Base-by-base conservation (phyloP, 2,888 invertebrate species). In the Agonopterix subpropinquella region DNA sequence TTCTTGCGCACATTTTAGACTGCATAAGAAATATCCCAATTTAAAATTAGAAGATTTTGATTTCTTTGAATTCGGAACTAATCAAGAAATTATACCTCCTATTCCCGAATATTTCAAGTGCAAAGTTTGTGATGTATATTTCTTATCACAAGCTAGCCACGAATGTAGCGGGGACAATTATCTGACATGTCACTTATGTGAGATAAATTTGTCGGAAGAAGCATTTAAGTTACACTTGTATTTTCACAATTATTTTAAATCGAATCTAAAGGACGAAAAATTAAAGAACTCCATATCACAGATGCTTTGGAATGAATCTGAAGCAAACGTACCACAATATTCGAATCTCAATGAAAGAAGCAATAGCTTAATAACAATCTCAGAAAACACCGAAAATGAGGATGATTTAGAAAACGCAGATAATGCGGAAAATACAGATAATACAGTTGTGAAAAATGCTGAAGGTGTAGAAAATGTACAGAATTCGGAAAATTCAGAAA, bases 51-150 rank as follows among this genome's bases (percentile, higher is more conserved):
- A 75, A 52, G 61, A 80, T 59, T 83, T 70, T 44, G 60, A 52
- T 47, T 80, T 85, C 63, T 76, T 68, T 54, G 67, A 77, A 53
- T 54, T 83, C 8, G 54, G 65, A 48, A 74, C 59, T 55, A 50
- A 57, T 37, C 62, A 66, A 58, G 57, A 55, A 53, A 75, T 77
- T 28, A 48, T 43, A 41, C 82, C 83, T 39, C 78, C 79, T 4
- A 54, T 80, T 46, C 81, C 82, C 7, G 64, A 69, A 39, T 80
- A 72, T 54, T 78, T 75, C 9, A 66, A 67, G 45, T 84, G 84
- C 61, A 53, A 56, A 36, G 53, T 54, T 37, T 84, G 84, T 57
- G 61, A 62, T 37, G 65, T 77, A 52, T 65, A 74, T 59, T 80
- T 78, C 51, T 55, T 76, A 47, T 67, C 62, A 48, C 70, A 69